Base-by-base conservation (phyloP, 1,140 invertebrate genomes). In the Drosophila virilis region DNA sequence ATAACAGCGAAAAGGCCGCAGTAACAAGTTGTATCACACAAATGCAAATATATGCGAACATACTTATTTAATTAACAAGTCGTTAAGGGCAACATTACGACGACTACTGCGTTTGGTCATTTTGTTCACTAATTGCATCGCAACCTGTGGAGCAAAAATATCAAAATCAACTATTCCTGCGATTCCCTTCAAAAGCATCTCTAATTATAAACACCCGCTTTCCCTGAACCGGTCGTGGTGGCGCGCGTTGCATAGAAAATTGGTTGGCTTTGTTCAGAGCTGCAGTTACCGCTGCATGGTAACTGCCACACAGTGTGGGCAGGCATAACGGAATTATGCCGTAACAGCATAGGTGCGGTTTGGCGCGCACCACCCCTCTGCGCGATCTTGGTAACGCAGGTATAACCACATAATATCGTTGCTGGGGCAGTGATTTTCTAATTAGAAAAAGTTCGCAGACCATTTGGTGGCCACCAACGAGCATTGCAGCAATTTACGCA, bases 381-480 rank as follows among this genome's bases (percentile, higher is more conserved):
- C 8, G 5, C 32, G 28, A 35, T 13, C 17, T 48, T 51, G 6
- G 33, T 22, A 38, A 43, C 8, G 13, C 10, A n/a, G 8, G 6
- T 10, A 75, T 28, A 55, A 57, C 48, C 37, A 45, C 52, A 46
- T 76, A 57, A 62, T 72, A 17, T 38, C 61, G 46, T 65, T 66
- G 46, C 69, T 77, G 68, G 60, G 51, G 81, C 83, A 83, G 76
- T 88, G 83, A 86, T 86, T 86, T 86, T 86, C 79, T 86, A 89
- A 86, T 86, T 86, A 86, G 79, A 77, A 66, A 70, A 78, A 71
- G 69, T 83, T 86, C 64, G 58, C 66, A 67, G 76, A 65, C 69
- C 54, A 86, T 80, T 83, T 83, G 72, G 62, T 60, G 79, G 82
- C 86, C 65, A 80, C 68, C 74, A 70, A 52, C 32, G 71, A 65